Evolutionary conservation across 2,888 invertebrate species (phyloP).

Genomic region (Sarcophaga subvicina): DNA sequence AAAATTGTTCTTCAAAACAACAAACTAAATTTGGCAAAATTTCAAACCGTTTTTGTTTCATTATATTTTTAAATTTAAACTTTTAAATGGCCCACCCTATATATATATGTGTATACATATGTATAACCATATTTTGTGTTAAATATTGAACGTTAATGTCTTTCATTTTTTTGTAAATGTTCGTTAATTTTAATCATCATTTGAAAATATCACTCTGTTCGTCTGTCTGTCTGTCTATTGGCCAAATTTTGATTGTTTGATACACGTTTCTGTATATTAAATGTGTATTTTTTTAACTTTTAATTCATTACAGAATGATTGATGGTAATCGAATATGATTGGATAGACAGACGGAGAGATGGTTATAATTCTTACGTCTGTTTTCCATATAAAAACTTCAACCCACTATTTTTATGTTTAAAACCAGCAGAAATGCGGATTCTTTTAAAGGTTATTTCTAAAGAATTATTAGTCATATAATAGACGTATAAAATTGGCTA

Average conservation of each 20-base stretch:
- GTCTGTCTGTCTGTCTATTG: background rate
- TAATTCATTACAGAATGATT: conserved; percentile 27
- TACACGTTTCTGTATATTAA: conserved; percentile 2
- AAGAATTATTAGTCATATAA: background rate
- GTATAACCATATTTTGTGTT: background rate
- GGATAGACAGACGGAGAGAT: background rate
- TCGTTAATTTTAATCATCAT: background rate
- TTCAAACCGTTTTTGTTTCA: too few relatives aligned
- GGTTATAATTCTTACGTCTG: background rate
- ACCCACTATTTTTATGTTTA: background rate
- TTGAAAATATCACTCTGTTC: background rate
- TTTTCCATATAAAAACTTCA: background rate
- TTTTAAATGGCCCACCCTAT: background rate
- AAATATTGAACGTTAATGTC: background rate
- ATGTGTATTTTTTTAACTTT: background rate
- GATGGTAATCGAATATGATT: conserved; percentile 29
- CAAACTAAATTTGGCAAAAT: too few relatives aligned
- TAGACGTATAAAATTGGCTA: background rate
- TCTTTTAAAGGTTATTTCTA: background rate
- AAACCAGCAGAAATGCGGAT: background rate
- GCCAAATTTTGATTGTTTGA: conserved; percentile 4
- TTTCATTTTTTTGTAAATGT: conserved; percentile 11
- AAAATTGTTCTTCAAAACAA: too few relatives aligned
- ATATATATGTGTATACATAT: background rate
- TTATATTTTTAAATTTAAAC: too few relatives aligned